These are phyloP conservation scores for Bombus turneri DNA, from an alignment of 1,140 invertebrate species.

Conservation along the genomic window DNA sequence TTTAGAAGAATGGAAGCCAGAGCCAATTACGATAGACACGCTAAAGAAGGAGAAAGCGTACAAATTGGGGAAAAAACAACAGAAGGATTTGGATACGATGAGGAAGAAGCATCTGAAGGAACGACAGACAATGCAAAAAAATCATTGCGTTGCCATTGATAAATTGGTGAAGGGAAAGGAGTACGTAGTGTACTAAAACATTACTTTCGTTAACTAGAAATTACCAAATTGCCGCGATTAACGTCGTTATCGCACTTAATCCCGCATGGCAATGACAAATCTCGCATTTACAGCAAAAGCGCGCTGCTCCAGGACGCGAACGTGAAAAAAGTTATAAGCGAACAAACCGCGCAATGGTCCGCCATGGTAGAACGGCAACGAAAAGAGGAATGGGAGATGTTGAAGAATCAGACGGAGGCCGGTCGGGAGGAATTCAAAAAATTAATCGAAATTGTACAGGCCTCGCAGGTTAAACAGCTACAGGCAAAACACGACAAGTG, in stretches of 20 bases:
- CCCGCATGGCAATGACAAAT: not conserved
- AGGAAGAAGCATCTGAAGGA: conserved; percentile 97
- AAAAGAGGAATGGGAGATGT: conserved; percentile 94
- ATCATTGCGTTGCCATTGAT: conserved; percentile 95
- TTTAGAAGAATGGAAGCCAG: conserved; percentile 87
- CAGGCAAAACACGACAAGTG: conserved; percentile 95
- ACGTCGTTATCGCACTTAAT: not conserved
- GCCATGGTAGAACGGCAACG: conserved; percentile 95
- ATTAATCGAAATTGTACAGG: conserved; percentile 94
- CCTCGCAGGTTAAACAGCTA: conserved; percentile 94
- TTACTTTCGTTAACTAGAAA: not conserved
- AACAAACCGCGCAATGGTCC: conserved; percentile 97
- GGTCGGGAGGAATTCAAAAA: conserved; percentile 94
- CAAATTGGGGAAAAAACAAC: conserved; percentile 96
- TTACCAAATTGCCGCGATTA: not conserved
- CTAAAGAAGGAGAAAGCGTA: conserved; percentile 96
- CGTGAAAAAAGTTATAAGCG: conserved; percentile 91
- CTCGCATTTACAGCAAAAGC: conserved; percentile 85
- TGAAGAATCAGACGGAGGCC: conserved; percentile 91
- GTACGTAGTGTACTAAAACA: conserved; percentile 82
- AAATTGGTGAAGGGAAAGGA: conserved; percentile 96
- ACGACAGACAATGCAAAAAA: conserved; percentile 94
- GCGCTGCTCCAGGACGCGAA: conserved; percentile 89
- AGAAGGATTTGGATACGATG: conserved; percentile 96
- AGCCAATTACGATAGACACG: conserved; percentile 95